These are phyloP conservation scores for Campoletis raptor DNA, from an alignment of 2,888 invertebrate species.

Conservation along the genomic window DNA sequence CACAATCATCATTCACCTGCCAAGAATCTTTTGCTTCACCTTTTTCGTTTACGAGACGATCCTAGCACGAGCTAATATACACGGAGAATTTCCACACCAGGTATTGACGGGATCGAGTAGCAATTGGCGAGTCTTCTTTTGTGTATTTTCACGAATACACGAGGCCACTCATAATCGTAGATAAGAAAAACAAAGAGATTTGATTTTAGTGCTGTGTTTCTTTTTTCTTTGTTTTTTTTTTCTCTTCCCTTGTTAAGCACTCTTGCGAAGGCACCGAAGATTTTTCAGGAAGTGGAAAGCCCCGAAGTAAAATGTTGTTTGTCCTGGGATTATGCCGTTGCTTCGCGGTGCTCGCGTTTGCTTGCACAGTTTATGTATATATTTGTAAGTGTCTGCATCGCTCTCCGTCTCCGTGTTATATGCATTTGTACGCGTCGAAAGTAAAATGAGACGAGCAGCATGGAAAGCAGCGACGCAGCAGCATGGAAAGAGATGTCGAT, in stretches of 20 bases:
- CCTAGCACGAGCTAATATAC: background rate
- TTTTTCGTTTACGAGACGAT: slow-evolving; percentile 59
- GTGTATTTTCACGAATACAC: slow-evolving; percentile 32
- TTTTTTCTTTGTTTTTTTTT: slow-evolving; percentile 30
- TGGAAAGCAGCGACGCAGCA: background rate
- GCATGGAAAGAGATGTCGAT: slow-evolving; percentile 15
- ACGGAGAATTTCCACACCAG: slow-evolving; percentile 25
- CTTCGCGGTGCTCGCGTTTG: slow-evolving; percentile 50
- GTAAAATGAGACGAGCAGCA: slow-evolving; percentile 24
- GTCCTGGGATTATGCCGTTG: slow-evolving; percentile 66
- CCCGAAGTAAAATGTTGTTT: slow-evolving; percentile 70
- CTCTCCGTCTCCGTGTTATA: background rate
- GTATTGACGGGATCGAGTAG: slow-evolving; percentile 43
- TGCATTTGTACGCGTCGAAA: background rate
- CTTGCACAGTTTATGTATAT: slow-evolving; percentile 49
- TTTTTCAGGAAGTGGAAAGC: slow-evolving; percentile 70
- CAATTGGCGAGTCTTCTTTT: slow-evolving; percentile 28
- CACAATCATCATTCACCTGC: slow-evolving; percentile 61
- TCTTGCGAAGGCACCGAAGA: background rate
- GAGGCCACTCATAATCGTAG: slow-evolving; percentile 24
- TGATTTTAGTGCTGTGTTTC: slow-evolving; percentile 49
- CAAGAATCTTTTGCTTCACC: background rate
- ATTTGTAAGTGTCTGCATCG: slow-evolving; percentile 16
- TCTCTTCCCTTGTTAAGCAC: slow-evolving; percentile 21
- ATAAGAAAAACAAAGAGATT: slow-evolving; percentile 58